These are phyloP conservation scores for Isichthys henryi DNA, from an alignment of 2,113 vertebrate species.

Conservation along the genomic window DNA sequence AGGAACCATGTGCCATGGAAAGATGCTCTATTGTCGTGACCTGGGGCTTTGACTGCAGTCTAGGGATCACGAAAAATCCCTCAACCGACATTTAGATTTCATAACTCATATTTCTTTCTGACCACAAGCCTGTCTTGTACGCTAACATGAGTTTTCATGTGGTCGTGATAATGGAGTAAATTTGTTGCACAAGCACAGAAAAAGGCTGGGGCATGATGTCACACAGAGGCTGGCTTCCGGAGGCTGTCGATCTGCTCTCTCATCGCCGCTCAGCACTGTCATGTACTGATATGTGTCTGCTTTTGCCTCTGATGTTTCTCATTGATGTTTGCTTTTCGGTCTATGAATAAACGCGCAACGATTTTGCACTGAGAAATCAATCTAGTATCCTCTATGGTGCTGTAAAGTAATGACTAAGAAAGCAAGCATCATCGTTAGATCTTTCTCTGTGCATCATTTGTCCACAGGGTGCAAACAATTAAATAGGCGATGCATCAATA, in stretches of 20 bases:
- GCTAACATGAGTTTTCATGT: neutral
- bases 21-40: neutral
- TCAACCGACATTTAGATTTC: neutral
- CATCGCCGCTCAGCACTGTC: neutral
- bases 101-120: neutral
- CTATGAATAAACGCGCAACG: neutral
- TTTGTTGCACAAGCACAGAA: neutral
- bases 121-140: neutral
- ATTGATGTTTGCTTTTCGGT: neutral
- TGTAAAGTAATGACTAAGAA: neutral
- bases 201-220: neutral
- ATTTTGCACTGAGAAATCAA: slow-evolving; percentile 2
- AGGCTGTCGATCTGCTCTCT: neutral
- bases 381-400: neutral
- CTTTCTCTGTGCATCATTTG: neutral
- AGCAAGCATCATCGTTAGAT: neutral
- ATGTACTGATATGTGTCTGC: neutral
- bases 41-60: neutral
- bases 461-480: neutral
- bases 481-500: slow-evolving; percentile 2
- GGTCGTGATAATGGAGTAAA: neutral
- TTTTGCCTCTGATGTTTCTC: neutral
- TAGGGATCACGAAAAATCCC: neutral
- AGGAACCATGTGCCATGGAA: neutral
- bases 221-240: neutral